Evolutionary conservation across 2,888 invertebrate species (phyloP).

Genomic region (Meloe dianella): DNA sequence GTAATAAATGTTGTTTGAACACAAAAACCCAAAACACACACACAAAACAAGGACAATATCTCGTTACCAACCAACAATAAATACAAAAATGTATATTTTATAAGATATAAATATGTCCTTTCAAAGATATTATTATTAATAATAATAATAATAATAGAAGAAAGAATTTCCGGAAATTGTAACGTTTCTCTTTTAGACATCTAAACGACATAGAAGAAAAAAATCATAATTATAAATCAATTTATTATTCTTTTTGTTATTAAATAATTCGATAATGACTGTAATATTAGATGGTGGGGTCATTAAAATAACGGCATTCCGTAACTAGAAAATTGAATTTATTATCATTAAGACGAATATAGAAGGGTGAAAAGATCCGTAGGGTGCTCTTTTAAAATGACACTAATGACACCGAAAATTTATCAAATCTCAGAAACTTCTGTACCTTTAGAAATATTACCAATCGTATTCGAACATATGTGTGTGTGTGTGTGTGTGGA

Average conservation of each 20-base stretch:
- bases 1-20: slow-evolving; percentile 23
- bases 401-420: slow-evolving; percentile 23
- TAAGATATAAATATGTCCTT: too few species aligned
- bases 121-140: background rate
- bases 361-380: background rate
- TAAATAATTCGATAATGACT: slow-evolving; percentile 12
- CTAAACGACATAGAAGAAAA: too few species aligned
- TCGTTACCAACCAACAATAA: slow-evolving; percentile 18
- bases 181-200: background rate
- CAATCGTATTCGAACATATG: too few species aligned
- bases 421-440: background rate
- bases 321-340: slow-evolving; percentile 19
- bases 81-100: too few species aligned
- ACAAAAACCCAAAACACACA: slow-evolving; percentile 15
- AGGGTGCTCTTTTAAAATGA: slow-evolving; percentile 10
- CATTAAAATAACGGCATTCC: slow-evolving; percentile 27
- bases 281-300: slow-evolving; percentile 26
- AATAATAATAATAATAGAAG: slow-evolving; percentile 10
- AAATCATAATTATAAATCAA: slow-evolving; percentile 9
- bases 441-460: background rate
- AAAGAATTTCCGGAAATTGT: background rate
- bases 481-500: background rate
- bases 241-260: slow-evolving; percentile 6
- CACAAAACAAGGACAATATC: slow-evolving; percentile 20
- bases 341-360: slow-evolving; percentile 20